Base-by-base conservation (phyloP, 2,797 vertebrate genomes). In the Falco rusticolus region DNA sequence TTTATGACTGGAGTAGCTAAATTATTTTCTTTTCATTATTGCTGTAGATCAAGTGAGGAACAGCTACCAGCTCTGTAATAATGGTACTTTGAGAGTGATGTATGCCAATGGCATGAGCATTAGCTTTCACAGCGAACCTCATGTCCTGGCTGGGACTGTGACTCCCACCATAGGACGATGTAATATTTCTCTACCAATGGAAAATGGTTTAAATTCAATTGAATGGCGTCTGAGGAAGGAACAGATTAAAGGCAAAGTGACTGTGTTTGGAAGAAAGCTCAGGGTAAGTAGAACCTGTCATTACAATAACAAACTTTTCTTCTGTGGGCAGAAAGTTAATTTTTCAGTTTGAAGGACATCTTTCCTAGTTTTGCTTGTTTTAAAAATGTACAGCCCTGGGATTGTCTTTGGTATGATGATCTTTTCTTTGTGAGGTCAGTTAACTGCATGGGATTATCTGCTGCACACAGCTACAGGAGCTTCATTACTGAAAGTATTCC, bases 81-180 rank as follows among this genome's bases (percentile, higher is more conserved):
- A 99, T 11, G 99, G 99, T 65, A 99, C 99, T 64, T 98, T 99
- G 97, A 98, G 99, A 97, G 99, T 99, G 97, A 99, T 99, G 99
- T 99, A 99, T 34, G 99, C 99, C 96, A 99, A 99, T 33, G 99
- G 99, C 53, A 99, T 99, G 99, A 99, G 99, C 33, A 99, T 99
- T 98, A 99, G 99, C 98, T 99, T 99, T 97, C 99, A 99, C 98
- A 99, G 99, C 1, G 99, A 99, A 96, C 99, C 99, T 37, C 99
- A 99, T 94, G 99, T 99, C 97, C 98, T 99, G 50, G 99, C 99
- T 3, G 99, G 99, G 48, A 99, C 99, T 31, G 98, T 99, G 92
- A 99, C 99, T 96, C 99, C 99, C 74, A 99, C 99, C 25, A 99
- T 99, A 10, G 99, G 99, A n/a, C 99, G 99, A 78, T 99, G 99